Percentiles rank a stretch among this genome's conserved stretches.
Evolutionary conservation across 1,140 invertebrate genomes (phyloP).

Genomic region (Drosophila ogumai): DNA sequence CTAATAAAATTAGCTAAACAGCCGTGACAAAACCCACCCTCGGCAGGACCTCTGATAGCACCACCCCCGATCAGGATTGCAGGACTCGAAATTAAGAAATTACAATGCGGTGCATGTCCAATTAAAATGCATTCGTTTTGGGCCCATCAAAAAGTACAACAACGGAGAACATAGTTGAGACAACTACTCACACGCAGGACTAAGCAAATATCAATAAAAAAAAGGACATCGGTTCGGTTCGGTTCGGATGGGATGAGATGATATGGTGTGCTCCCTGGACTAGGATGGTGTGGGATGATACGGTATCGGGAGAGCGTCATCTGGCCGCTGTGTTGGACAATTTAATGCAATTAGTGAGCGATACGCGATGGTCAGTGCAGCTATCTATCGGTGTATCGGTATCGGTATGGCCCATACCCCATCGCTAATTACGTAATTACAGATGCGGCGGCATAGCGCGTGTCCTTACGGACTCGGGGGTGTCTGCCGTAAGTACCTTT

Average conservation of each 20-base stretch:
- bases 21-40: slow-evolving; percentile 17
- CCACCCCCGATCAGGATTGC: slow-evolving; percentile 16
- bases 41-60: not conserved
- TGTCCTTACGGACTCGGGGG: slow-evolving; percentile 36
- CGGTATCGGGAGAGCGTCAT: slow-evolving; percentile 47
- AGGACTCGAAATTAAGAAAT: slow-evolving; percentile 49
- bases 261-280: not conserved
- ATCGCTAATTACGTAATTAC: slow-evolving; percentile 76
- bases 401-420: slow-evolving; percentile 13
- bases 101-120: slow-evolving; percentile 47
- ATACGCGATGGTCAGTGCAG: slow-evolving; percentile 53
- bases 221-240: slow-evolving; percentile 13
- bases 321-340: slow-evolving; percentile 66
- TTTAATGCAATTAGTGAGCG: slow-evolving; percentile 81
- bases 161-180: slow-evolving; percentile 26
- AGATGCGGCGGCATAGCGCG: slow-evolving; percentile 54
- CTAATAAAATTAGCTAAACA: slow-evolving; percentile 19
- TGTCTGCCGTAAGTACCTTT: slow-evolving; percentile 4
- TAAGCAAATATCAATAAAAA: slow-evolving; percentile 64
- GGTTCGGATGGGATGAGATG: slow-evolving; percentile 9
- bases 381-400: slow-evolving; percentile 21
- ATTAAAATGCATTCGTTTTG: slow-evolving; percentile 50
- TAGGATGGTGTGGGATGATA: slow-evolving; percentile 17
- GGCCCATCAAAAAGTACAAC: slow-evolving; percentile 12
- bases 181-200: slow-evolving; percentile 64